Conservation (phyloP, 2,888 invertebrate species). For the Lepidochrysops patricia region DNA sequence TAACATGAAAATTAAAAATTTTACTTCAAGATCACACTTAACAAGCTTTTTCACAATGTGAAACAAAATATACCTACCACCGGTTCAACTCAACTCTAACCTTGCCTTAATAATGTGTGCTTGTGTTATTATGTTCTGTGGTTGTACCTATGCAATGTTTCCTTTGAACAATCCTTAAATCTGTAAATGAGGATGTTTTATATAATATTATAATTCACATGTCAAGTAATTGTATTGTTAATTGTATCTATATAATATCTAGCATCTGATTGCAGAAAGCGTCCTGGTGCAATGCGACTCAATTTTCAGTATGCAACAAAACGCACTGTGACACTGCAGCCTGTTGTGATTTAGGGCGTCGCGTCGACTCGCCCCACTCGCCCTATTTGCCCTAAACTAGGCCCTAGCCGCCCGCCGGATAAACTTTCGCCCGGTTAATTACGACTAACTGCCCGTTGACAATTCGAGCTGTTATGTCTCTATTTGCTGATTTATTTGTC, state of each 20-base stretch:
- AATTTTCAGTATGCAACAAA: conserved; percentile 10
- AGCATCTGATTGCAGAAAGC: neutral
- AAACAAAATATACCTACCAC: no score
- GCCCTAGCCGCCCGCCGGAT: conserved; percentile 35
- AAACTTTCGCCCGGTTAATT: conserved; percentile 61
- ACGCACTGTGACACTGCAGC: conserved; percentile 32
- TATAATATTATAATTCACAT: no score
- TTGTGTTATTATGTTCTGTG: no score
- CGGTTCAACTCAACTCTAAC: no score
- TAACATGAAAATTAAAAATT: no score
- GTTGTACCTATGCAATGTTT: no score
- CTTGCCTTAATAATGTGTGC: no score
- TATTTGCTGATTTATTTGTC: neutral
- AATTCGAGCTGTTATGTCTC: conserved; percentile 33
- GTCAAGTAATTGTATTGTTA: no score
- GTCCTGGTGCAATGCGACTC: conserved; percentile 9
- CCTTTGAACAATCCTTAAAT: no score
- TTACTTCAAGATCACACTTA: no score
- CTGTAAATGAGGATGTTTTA: no score
- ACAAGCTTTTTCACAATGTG: no score
- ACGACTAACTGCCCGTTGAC: conserved; percentile 56
- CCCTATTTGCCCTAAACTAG: neutral
- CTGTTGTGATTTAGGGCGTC: conserved; percentile 59
- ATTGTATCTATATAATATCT: neutral
- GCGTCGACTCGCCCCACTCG: conserved; percentile 30